These are phyloP conservation scores for Cryptocheilus praepositus DNA, from an alignment of 2,888 invertebrate species.

Conservation along the genomic window DNA sequence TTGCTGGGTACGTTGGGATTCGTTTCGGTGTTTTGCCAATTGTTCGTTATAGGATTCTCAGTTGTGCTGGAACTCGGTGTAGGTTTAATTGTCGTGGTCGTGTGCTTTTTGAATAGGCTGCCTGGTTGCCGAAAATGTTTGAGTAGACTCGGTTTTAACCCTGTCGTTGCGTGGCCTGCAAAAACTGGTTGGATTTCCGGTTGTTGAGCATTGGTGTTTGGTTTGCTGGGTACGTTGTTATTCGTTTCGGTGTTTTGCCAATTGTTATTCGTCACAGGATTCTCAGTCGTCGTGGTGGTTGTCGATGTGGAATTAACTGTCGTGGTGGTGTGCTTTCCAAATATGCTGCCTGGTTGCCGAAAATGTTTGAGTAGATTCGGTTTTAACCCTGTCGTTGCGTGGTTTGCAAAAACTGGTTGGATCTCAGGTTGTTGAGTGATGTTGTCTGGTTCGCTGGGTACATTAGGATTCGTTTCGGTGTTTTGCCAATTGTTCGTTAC, in stretches of 20 bases:
- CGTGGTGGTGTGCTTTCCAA: background rate
- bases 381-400: background rate
- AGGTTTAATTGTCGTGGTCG: too few species aligned
- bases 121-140: background rate
- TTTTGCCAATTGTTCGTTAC: background rate
- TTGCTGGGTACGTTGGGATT: too few species aligned
- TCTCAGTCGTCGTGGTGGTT: background rate
- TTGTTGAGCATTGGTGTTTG: background rate
- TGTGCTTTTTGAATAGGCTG: background rate
- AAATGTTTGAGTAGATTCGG: background rate
- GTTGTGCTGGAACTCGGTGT: conserved; percentile 7
- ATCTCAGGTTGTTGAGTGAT: conserved; percentile 13
- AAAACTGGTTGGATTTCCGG: conserved; percentile 24
- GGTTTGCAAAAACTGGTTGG: conserved; percentile 25
- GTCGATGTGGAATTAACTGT: too few species aligned
- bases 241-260: background rate
- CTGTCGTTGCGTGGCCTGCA: conserved; percentile 19
- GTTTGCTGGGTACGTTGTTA: too few species aligned
- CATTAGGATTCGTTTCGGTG: too few species aligned
- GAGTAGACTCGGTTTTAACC: background rate
- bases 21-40: background rate
- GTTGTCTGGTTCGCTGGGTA: too few species aligned
- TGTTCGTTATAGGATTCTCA: conserved; percentile 9
- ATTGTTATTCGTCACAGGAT: background rate
- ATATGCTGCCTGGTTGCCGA: background rate